Base-by-base conservation (phyloP, 2,113 vertebrate species). In the Limanda limanda region DNA sequence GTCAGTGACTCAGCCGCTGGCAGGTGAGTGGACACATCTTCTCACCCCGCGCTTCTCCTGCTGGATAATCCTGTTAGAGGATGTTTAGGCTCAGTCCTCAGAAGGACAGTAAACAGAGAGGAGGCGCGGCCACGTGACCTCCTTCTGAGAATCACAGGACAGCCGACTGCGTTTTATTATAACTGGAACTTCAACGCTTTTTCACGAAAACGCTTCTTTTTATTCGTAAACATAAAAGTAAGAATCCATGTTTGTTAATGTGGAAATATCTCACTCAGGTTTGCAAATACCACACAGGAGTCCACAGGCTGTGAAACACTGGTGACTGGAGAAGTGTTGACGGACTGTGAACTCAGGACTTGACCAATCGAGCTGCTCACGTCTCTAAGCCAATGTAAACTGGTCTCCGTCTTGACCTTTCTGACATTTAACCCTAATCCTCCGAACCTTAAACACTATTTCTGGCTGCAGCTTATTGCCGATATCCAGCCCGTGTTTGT, bases 341-440 rank as follows among this genome's bases (percentile, higher is more conserved):
- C 17, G 72, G 47, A 42, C 37, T 51, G 60, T 59, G 60, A 37
- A 35, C 6, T 72, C 27, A 11, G 59, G n/a, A 31, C 25, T 12
- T 42, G 76, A 75, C 61, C 70, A 66, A 68, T 84, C 64, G 65
- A 71, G 69, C 73, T 76, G 70, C 70, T 54, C 68, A 80, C 69
- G 23, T 74, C 76, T 73, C 68, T 88, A 88, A 91, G 80, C 78
- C 86, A 84, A 83, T 79, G 86, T 90, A 87, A 91, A 91, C 82
- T 83, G 78, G 86, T 91, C 82, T 77, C 84, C 84, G 52, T 37
- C 83, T 62, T 90, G 90, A 93, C 87, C 91, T 88, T 79, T 81
- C 54, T 90, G 90, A 93, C 91, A 83, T 91, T 92, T 92, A 91
- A 90, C 90, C 90, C 89, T 89, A 93, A 93, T 94, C 91, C 81